Evolutionary conservation across 2,113 vertebrate genomes (phyloP).

Genomic region (Chionodraco myersi): DNA sequence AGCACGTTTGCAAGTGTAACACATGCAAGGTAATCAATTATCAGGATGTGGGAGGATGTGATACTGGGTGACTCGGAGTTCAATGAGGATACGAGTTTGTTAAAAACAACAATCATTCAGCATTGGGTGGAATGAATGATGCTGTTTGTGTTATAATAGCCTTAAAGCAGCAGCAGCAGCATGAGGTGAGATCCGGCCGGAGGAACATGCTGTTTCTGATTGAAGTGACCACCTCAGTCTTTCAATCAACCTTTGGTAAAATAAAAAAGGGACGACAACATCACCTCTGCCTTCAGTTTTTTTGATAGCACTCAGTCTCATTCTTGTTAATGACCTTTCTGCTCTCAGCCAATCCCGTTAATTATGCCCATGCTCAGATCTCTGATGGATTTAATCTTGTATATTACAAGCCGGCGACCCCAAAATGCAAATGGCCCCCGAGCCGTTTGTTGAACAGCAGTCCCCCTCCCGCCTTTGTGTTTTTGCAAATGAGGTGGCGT

Average conservation of each 20-base stretch:
- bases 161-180: conserved; percentile 10
- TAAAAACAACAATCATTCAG: conserved; percentile 34
- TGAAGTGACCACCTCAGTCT: conserved; percentile 75
- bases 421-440: conserved; percentile 80
- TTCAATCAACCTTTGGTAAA: conserved; percentile 73
- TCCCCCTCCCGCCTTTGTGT: conserved; percentile 46
- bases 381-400: conserved; percentile 87
- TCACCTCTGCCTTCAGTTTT: conserved; percentile 66
- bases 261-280: conserved; percentile 55
- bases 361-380: conserved; percentile 80
- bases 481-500: conserved; percentile 83
- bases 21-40: conserved; percentile 53
- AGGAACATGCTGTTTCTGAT: conserved; percentile 63
- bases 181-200: conserved; percentile 6
- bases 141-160: conserved; percentile 34
- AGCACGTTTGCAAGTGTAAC: conserved; percentile 35
- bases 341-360: conserved; percentile 72
- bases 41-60: conserved; percentile 26
- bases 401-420: conserved; percentile 82
- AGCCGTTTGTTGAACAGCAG: conserved; percentile 61
- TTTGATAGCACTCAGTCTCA: conserved; percentile 58
- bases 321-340: conserved; percentile 72
- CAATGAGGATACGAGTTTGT: conserved; percentile 45
- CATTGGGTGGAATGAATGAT: conserved; percentile 48
- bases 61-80: conserved; percentile 29